Evolutionary conservation across 2,113 vertebrate species (phyloP).

Genomic region (Mesocricetus auratus): DNA sequence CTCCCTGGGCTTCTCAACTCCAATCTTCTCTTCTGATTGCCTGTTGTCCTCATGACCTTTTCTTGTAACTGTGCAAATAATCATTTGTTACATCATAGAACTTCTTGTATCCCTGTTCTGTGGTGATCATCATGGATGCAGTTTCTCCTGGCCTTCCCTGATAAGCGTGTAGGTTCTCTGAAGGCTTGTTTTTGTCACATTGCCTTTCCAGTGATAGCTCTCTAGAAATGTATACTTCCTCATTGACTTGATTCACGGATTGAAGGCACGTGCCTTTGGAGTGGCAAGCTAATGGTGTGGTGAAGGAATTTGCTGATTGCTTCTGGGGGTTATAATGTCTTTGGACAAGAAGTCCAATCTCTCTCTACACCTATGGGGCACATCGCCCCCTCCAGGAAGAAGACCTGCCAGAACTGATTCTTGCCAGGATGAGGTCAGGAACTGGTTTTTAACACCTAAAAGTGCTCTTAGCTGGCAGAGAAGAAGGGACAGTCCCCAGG

Average conservation of each 20-base stretch:
- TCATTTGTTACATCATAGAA: neutral
- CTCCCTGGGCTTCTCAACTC: neutral
- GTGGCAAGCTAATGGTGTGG: neutral
- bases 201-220: constrained; percentile 2
- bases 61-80: neutral
- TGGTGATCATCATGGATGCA: neutral
- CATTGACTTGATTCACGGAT: neutral
- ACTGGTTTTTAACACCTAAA: neutral
- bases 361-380: neutral
- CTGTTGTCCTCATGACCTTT: neutral
- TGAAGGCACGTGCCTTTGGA: constrained; percentile 11
- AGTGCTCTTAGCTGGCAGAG: neutral
- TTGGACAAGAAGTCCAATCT: neutral
- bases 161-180: neutral
- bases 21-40: neutral
- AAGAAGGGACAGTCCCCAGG: neutral
- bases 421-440: neutral
- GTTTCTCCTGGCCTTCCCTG: neutral
- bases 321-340: neutral
- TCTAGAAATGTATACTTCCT: neutral
- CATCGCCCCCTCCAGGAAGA: neutral
- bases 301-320: neutral
- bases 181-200: neutral
- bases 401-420: neutral
- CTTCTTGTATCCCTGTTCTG: neutral